A percentile compares a stretch with the other conserved stretches of the same genome.
phyloP scores from a whole-genome alignment of 1,140 invertebrate genomes.

The Teleopsis dalmanni region DNA sequence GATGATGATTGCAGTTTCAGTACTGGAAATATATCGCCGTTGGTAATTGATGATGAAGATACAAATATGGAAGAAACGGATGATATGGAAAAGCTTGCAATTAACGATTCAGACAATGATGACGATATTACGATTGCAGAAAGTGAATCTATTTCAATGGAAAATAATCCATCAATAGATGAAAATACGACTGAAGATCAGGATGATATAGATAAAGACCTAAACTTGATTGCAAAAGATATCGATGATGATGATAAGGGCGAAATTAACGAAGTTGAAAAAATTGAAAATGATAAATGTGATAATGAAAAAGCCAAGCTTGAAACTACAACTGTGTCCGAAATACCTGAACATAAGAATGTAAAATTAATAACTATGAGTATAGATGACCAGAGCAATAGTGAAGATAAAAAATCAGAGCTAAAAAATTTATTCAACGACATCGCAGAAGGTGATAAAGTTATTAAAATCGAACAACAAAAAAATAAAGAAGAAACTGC shows the following conservation, averaged over 20 bases:
- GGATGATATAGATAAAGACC: background rate
- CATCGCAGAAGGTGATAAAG: background rate
- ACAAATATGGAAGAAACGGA: background rate
- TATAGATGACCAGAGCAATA: too few relatives aligned
- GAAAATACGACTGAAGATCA: conserved; percentile 9
- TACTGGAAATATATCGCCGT: conserved; percentile 7
- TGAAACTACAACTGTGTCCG: background rate
- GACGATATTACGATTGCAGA: conserved; percentile 10
- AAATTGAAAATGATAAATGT: conserved; percentile 3
- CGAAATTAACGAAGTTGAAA: conserved; percentile 7
- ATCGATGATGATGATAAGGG: background rate
- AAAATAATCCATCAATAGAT: conserved; percentile 14
- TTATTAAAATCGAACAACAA: conserved; percentile 3
- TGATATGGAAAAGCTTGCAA: background rate
- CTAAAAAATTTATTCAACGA: too few relatives aligned
- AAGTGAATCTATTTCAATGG: conserved; percentile 17
- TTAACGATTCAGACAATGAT: conserved; percentile 4
- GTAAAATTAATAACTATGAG: background rate
- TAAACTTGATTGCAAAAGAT: conserved; percentile 7
- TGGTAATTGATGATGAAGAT: conserved; percentile 7
- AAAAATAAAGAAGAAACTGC: conserved; percentile 23
- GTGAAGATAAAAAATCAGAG: too few relatives aligned
- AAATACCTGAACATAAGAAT: background rate
- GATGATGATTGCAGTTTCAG: conserved; percentile 9
- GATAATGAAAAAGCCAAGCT: background rate